phyloP scores from a whole-genome alignment of 2,113 vertebrate genomes.

The Nothobranchius kuhntae region DNA sequence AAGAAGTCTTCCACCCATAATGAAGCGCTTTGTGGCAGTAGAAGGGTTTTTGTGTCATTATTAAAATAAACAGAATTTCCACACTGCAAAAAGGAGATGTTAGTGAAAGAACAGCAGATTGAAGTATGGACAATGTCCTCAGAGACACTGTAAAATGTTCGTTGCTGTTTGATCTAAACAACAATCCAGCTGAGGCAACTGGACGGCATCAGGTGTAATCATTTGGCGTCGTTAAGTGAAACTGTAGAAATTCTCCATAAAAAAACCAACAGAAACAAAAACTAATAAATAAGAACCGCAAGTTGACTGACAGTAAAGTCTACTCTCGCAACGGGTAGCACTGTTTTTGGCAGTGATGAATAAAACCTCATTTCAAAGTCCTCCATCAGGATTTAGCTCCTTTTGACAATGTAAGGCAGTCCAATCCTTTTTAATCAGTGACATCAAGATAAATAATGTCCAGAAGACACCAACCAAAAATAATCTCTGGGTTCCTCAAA shows the following conservation, averaged over 20 bases:
- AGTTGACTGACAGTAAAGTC: conserved; percentile 45
- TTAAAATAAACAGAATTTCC: conserved; percentile 34
- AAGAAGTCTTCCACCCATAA: conserved; percentile 17
- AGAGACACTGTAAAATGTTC: conserved; percentile 25
- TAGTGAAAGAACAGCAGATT: conserved; percentile 26
- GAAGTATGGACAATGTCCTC: conserved; percentile 7
- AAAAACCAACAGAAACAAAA: conserved; percentile 19
- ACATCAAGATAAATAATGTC: conserved; percentile 48
- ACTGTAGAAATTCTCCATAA: conserved; percentile 30
- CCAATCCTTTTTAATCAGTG: conserved; percentile 74
- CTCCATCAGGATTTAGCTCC: conserved; percentile 70
- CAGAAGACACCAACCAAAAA: conserved; percentile 40
- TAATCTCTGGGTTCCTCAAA: conserved; percentile 43
- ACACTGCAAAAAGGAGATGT: conserved; percentile 42
- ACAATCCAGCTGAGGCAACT: conserved; percentile 23
- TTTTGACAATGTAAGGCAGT: conserved; percentile 75
- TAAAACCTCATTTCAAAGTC: conserved; percentile 65
- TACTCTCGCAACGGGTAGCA: conserved; percentile 36
- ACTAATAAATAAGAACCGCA: conserved; percentile 55
- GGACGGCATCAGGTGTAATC: conserved; percentile 12
- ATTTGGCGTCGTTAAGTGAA: conserved; percentile 48
- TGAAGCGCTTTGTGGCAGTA: conserved; percentile 37
- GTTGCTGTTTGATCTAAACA: conserved; percentile 11
- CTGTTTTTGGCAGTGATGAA: conserved; percentile 70
- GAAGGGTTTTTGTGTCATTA: conserved; percentile 34